Evolutionary conservation across 2,888 invertebrate species (phyloP), one percentile per base, ranked within the genome.

Genomic region (Tholera decimalis): DNA sequence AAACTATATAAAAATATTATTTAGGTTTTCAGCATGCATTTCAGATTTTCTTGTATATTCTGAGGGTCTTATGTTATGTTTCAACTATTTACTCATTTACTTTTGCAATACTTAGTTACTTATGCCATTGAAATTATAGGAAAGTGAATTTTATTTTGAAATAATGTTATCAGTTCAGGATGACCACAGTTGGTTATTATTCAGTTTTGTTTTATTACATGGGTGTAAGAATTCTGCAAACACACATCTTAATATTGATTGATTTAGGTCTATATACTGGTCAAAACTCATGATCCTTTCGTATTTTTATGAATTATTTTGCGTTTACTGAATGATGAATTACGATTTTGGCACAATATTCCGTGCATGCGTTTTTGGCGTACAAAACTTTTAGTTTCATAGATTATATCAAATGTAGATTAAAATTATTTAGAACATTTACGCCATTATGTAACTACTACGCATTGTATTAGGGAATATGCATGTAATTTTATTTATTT

Each of bases 341-440:
- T 73, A 65, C 54, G 70, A 65, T 75, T 80, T 82, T 82, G 82
- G 82, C 82, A 82, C 82, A 82, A 50, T 35, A 54, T 74, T 80
- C 51, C 66, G 73, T 80, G 78, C 78, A 71, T 71, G 62, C 13
- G 55, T 69, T 58, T 57, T 4, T 59, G 65, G 68, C 51, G 49
- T 55, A 76, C 67, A 73, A 83, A 78, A 78, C 83, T 82, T 73
- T 61, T 4, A 73, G 82, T 82, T 82, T 75, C 57, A 70, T 64
- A 43, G 20, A 47, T 62, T 57, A 37, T n/a, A 53, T 62, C 44
- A 30, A 41, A 54, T 35, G 44, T 56, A 59, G 39, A 56, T 43
- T 55, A 39, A 57, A 54, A 61, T 64, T 66, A 68, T 66, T 64
- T 65, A 66, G n/a, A 55, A 54, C 60, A 70, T 65, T 55, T 37